Conservation (phyloP, 2,113 vertebrate genomes). For the Paratilapia polleni region DNA sequence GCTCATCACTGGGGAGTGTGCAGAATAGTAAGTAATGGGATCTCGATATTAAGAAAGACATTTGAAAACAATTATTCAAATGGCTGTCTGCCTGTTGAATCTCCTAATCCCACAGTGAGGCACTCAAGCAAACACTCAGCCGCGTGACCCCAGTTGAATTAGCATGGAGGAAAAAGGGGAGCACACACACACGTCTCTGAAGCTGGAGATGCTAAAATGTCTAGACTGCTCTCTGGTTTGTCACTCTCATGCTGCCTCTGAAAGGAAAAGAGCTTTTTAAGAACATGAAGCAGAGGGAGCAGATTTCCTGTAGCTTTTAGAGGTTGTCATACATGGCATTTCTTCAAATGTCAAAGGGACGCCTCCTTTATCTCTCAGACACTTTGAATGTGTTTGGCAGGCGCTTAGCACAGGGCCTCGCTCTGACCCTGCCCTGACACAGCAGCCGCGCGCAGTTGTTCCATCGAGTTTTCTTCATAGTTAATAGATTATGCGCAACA, state of each 20-base stretch:
- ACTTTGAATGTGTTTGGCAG: constrained; percentile 59
- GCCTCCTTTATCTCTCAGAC: constrained; percentile 52
- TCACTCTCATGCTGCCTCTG: constrained; percentile 51
- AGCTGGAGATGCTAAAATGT: constrained; percentile 57
- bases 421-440: constrained; percentile 49
- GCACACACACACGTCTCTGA: not conserved
- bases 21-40: constrained; percentile 69
- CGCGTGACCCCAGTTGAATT: constrained; percentile 59
- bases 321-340: constrained; percentile 67
- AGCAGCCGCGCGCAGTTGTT: constrained; percentile 4
- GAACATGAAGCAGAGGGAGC: constrained; percentile 41
- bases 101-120: constrained; percentile 57
- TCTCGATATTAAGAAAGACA: constrained; percentile 74
- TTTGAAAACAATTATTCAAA: constrained; percentile 80
- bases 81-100: constrained; percentile 64
- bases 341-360: constrained; percentile 65
- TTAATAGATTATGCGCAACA: constrained; percentile 23
- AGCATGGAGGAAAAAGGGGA: constrained; percentile 23
- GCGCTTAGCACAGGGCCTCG: constrained; percentile 33
- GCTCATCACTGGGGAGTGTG: constrained; percentile 40
- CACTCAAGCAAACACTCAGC: constrained; percentile 70
- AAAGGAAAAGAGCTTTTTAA: constrained; percentile 54
- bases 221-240: constrained; percentile 54
- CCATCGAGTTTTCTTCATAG: constrained; percentile 32
- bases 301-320: constrained; percentile 55